A percentile compares a stretch with the other conserved stretches of the same genome.
These are phyloP conservation scores for Synodontis membranacea DNA, from an alignment of 2,113 vertebrate species.

Conservation along the genomic window DNA sequence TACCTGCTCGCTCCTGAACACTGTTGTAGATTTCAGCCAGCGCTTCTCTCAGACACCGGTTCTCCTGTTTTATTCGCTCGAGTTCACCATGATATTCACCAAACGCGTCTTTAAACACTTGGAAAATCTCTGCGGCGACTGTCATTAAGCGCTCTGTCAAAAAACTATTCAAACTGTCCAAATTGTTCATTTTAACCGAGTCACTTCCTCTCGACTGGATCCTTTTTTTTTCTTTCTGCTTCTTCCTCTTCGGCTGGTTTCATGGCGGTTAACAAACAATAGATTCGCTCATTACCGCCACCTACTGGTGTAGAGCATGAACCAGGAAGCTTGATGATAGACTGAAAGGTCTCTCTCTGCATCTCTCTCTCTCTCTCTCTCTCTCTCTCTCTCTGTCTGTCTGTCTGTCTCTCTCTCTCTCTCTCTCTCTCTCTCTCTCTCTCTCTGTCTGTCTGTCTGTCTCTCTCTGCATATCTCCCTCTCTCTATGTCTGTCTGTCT, in stretches of 20 bases:
- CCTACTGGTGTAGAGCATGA: not conserved
- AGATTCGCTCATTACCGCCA: not conserved
- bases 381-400: too few species aligned
- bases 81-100: constrained; percentile 38
- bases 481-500: too few species aligned
- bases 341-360: too few species aligned
- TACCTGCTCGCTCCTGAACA: constrained; percentile 18
- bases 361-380: too few species aligned
- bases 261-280: not conserved
- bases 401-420: too few species aligned
- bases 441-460: too few species aligned
- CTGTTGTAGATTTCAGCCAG: constrained; percentile 10
- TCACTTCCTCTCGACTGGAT: not conserved
- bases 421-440: too few species aligned
- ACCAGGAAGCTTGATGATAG: too few species aligned
- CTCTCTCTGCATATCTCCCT: too few species aligned
- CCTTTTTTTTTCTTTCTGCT: not conserved
- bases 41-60: constrained; percentile 27
- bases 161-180: constrained; percentile 36
- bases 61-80: constrained; percentile 39
- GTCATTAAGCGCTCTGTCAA: constrained; percentile 41
- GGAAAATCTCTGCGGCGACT: constrained; percentile 45
- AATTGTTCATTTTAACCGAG: constrained; percentile 18
- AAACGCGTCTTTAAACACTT: constrained; percentile 40
- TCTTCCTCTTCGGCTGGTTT: not conserved